Conservation (phyloP, 1,140 invertebrate genomes). For the Ptiloglossa arizonensis region DNA sequence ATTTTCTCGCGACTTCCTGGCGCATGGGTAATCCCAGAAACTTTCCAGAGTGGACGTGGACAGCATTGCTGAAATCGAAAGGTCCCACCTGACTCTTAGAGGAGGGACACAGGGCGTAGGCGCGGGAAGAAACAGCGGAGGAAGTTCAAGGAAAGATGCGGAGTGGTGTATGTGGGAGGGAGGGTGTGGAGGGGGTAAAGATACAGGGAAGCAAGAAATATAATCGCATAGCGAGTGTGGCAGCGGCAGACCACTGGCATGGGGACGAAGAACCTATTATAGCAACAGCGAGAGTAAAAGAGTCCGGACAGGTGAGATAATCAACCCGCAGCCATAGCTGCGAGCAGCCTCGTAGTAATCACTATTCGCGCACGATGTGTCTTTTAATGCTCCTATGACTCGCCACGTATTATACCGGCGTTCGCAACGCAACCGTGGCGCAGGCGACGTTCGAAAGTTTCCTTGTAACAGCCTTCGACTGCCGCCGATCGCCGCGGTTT, state of each 20-base stretch:
- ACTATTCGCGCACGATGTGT: slow-evolving; percentile 71
- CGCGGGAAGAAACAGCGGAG: slow-evolving; percentile 20
- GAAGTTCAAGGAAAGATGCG: slow-evolving; percentile 38
- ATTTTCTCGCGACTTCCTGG: no score
- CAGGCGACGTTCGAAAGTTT: slow-evolving; percentile 48
- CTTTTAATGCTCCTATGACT: slow-evolving; percentile 67
- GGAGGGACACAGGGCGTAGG: background rate
- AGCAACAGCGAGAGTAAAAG: slow-evolving; percentile 78
- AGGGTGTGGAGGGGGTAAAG: slow-evolving; percentile 24
- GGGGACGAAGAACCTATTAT: slow-evolving; percentile 75
- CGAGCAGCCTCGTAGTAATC: slow-evolving; percentile 74
- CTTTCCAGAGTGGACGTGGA: no score
- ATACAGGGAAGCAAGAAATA: slow-evolving; percentile 72
- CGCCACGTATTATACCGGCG: slow-evolving; percentile 23
- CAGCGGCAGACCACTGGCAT: slow-evolving; percentile 71
- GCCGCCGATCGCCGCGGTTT: slow-evolving; percentile 49
- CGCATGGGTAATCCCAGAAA: no score
- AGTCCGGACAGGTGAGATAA: slow-evolving; percentile 80
- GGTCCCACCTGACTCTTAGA: slow-evolving; percentile 22
- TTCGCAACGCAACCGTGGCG: slow-evolving; percentile 9
- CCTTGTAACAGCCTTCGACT: slow-evolving; percentile 45
- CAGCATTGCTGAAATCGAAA: no score
- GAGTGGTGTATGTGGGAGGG: slow-evolving; percentile 26
- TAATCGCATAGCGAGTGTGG: slow-evolving; percentile 71
- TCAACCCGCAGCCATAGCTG: slow-evolving; percentile 73